Evolutionary conservation across 2,797 vertebrate genomes (phyloP).

Genomic region (Diglossa cyanea): DNA sequence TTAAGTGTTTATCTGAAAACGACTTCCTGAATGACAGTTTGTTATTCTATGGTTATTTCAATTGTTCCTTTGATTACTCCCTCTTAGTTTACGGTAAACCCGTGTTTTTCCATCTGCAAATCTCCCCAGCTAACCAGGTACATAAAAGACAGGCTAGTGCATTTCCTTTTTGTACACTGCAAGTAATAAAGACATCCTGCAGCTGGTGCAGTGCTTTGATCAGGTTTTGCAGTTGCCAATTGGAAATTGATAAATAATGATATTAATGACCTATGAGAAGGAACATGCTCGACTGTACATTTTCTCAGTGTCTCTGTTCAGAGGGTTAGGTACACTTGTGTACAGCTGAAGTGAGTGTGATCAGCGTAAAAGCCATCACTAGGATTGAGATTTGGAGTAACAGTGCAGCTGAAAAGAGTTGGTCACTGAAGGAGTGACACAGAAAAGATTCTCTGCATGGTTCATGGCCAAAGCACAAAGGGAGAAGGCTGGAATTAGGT

Average conservation of each 20-base stretch:
- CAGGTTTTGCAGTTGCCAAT: not conserved
- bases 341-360: not conserved
- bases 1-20: not conserved
- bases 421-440: not conserved
- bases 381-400: not conserved
- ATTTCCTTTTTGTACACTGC: not conserved
- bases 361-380: not conserved
- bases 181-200: not conserved
- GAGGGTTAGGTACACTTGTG: not conserved
- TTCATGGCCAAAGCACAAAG: not conserved
- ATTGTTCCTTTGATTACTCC: not conserved
- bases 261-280: not conserved
- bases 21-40: not conserved
- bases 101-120: not conserved
- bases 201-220: not conserved
- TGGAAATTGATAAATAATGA: not conserved
- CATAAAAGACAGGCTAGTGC: not conserved
- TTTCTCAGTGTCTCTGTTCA: not conserved
- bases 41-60: not conserved
- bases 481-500: not conserved
- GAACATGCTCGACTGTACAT: fast-evolving
- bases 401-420: not conserved
- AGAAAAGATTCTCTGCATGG: not conserved
- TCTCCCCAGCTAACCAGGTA: not conserved
- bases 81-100: not conserved